Percentiles rank a stretch among this genome's conserved stretches.
These are phyloP conservation scores for Agrotis segetum DNA, from an alignment of 2,888 invertebrate genomes.

Conservation along the genomic window DNA sequence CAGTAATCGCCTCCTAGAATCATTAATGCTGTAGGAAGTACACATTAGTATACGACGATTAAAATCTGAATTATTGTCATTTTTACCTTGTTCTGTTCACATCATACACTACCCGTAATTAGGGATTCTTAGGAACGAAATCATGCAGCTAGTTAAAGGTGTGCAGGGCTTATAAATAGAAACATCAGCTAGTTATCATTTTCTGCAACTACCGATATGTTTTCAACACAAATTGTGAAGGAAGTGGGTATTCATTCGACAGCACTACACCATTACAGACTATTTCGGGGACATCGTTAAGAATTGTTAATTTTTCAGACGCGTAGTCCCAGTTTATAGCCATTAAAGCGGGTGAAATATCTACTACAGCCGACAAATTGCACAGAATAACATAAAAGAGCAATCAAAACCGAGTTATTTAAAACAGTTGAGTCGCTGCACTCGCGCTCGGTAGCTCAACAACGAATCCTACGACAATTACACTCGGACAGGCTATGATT, in stretches of 20 bases:
- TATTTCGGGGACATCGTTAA: neutral
- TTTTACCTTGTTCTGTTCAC: conserved; percentile 18
- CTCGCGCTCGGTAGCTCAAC: conserved; percentile 83
- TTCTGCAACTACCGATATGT: neutral
- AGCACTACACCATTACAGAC: neutral
- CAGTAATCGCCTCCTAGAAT: conserved; percentile 8
- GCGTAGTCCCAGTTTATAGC: neutral
- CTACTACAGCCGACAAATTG: conserved; percentile 53
- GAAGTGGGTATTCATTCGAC: neutral
- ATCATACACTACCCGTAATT: conserved; percentile 7
- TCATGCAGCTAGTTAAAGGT: conserved; percentile 17
- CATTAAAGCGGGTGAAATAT: neutral
- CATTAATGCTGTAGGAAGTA: neutral
- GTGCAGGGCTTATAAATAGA: neutral
- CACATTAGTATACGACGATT: too few relatives aligned
- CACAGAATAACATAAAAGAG: conserved; percentile 67
- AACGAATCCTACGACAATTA: conserved; percentile 89
- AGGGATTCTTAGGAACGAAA: neutral
- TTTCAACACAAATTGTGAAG: too few relatives aligned
- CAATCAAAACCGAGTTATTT: conserved; percentile 71
- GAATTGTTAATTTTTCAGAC: neutral
- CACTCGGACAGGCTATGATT: conserved; percentile 88
- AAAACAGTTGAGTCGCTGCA: conserved; percentile 73
- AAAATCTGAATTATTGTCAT: conserved; percentile 3
- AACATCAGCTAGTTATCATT: neutral